These are phyloP conservation scores for Bursaphelenchus okinawaensis DNA, from an alignment of 2,888 invertebrate genomes.

Conservation along the genomic window DNA sequence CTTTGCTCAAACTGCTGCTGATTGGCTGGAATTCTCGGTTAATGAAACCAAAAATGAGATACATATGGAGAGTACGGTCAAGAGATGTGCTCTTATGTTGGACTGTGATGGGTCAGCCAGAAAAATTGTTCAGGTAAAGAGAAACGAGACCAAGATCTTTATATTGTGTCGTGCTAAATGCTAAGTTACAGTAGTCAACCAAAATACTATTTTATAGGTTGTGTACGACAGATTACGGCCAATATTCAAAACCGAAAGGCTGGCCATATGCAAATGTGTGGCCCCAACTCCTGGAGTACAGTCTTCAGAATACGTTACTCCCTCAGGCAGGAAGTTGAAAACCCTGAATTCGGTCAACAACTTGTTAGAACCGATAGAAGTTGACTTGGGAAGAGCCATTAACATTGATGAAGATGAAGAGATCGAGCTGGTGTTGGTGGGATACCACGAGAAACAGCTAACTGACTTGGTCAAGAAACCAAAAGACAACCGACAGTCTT, in stretches of 20 bases:
- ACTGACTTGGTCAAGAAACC: neutral
- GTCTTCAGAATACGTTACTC: neutral
- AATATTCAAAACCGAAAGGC: slow-evolving; percentile 12
- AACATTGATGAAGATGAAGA: slow-evolving; percentile 8
- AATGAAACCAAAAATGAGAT: slow-evolving; percentile 17
- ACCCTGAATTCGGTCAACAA: slow-evolving; percentile 14
- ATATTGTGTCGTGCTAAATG: no score
- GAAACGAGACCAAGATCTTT: neutral
- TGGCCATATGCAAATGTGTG: slow-evolving; percentile 15
- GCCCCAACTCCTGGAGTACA: neutral
- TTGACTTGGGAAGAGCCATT: slow-evolving; percentile 9
- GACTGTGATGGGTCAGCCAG: slow-evolving; percentile 27
- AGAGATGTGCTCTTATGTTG: slow-evolving; percentile 21
- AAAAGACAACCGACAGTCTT: neutral
- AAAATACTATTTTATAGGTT: no score
- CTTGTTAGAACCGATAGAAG: slow-evolving; percentile 21
- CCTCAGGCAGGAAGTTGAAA: slow-evolving; percentile 11
- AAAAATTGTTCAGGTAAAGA: slow-evolving; percentile 5
- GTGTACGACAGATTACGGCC: slow-evolving; percentile 13
- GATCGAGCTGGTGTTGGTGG: slow-evolving; percentile 21
- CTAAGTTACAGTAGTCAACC: no score
- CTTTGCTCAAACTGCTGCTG: slow-evolving; percentile 25
- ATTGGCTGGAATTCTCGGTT: slow-evolving; percentile 22
- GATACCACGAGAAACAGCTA: slow-evolving; percentile 20
- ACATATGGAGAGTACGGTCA: slow-evolving; percentile 24